phyloP scores from a whole-genome alignment of 2,797 vertebrate species.

The Poeciliopsis turneri region DNA sequence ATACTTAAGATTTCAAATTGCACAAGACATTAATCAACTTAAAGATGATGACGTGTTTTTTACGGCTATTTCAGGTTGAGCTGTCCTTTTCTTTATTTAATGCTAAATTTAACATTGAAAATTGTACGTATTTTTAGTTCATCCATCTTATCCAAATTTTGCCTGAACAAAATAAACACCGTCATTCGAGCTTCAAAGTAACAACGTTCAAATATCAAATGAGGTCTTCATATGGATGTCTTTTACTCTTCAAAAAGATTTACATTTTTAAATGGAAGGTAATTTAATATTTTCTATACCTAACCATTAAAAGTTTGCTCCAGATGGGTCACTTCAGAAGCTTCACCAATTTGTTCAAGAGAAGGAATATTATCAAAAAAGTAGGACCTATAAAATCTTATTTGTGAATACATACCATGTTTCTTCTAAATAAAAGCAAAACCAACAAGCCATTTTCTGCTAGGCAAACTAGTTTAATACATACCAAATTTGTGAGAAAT shows the following conservation, averaged over 20 bases:
- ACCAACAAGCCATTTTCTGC: constrained; percentile 52
- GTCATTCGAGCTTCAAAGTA: background rate
- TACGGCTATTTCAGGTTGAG: background rate
- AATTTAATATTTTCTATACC: background rate
- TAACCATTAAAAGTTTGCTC: background rate
- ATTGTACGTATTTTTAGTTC: background rate
- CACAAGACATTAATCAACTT: constrained; percentile 16
- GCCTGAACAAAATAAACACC: background rate
- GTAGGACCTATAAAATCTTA: background rate
- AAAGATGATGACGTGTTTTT: background rate
- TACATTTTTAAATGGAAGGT: background rate
- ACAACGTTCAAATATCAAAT: background rate
- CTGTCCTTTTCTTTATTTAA: background rate
- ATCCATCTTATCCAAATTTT: background rate
- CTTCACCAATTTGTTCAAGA: background rate
- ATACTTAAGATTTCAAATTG: constrained; percentile 31
- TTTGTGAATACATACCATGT: background rate
- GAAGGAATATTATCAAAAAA: background rate
- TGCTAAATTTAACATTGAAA: background rate
- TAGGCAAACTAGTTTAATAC: constrained; percentile 46
- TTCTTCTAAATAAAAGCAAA: background rate
- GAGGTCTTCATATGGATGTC: background rate
- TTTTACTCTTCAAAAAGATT: background rate
- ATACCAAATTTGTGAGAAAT: constrained; percentile 30
- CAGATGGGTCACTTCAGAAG: background rate